phyloP scores from a whole-genome alignment of 2,797 vertebrate genomes.

The Pterois miles region DNA sequence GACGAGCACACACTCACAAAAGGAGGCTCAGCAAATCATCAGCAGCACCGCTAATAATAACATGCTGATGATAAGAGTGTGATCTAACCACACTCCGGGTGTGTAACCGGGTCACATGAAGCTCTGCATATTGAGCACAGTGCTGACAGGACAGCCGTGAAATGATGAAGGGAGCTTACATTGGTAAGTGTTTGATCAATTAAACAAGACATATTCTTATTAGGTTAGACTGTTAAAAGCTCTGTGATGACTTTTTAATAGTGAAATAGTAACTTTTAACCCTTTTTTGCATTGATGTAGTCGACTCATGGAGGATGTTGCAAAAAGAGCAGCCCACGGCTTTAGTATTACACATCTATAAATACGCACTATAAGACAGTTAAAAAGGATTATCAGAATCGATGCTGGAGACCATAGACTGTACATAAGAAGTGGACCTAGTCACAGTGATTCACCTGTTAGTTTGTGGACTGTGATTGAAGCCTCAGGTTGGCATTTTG shows the following conservation, averaged over 20 bases:
- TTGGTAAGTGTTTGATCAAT: not conserved
- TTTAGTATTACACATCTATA: not conserved
- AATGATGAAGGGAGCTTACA: not conserved
- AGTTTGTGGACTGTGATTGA: too few species aligned
- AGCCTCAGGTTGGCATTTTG: too few species aligned
- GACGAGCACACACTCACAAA: slow-evolving; percentile 10
- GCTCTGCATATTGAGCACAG: slow-evolving; percentile 45
- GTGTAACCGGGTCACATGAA: slow-evolving; percentile 57
- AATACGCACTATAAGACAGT: not conserved
- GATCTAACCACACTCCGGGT: too few species aligned
- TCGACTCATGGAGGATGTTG: not conserved
- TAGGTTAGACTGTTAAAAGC: not conserved
- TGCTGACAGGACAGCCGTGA: slow-evolving; percentile 21
- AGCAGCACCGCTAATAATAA: slow-evolving; percentile 52
- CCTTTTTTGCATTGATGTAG: not conserved
- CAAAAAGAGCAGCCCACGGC: not conserved
- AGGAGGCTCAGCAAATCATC: slow-evolving; percentile 34
- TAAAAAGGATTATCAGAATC: not conserved
- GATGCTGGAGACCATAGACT: not conserved
- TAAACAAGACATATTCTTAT: not conserved
- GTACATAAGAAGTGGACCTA: too few species aligned
- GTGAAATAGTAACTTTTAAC: not conserved
- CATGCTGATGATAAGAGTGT: slow-evolving; percentile 34
- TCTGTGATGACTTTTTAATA: not conserved
- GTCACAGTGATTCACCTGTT: too few species aligned